Evolutionary conservation across 1,140 invertebrate genomes (phyloP).

Genomic region (Oreohelix idahoensis): DNA sequence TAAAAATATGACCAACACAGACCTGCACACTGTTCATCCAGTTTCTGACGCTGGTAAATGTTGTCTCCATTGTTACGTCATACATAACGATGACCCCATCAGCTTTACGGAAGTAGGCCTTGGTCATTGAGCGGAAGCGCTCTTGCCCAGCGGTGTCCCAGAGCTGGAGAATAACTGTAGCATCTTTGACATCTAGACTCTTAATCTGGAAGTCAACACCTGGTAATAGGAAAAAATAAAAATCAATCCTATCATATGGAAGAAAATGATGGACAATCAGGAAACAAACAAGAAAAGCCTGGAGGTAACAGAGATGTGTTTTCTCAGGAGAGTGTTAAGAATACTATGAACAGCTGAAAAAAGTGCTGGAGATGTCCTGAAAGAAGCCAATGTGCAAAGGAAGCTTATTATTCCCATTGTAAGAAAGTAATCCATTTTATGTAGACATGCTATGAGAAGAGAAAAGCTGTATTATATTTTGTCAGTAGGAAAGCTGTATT

Average conservation of each 20-base stretch:
- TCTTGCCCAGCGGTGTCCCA: conserved; percentile 74
- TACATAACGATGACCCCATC: conserved; percentile 80
- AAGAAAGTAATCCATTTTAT: background rate
- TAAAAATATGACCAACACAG: conserved; percentile 16
- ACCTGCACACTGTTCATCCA: conserved; percentile 79
- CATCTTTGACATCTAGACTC: conserved; percentile 72
- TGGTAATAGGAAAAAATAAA: conserved; percentile 35
- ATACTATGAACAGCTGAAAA: too few species aligned
- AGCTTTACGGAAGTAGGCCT: conserved; percentile 81
- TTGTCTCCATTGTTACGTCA: conserved; percentile 79
- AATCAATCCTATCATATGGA: too few species aligned
- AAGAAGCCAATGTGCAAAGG: too few species aligned
- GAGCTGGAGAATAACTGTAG: conserved; percentile 76
- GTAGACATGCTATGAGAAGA: background rate
- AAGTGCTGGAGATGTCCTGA: too few species aligned
- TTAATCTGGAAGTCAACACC: conserved; percentile 76
- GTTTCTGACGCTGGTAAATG: conserved; percentile 79
- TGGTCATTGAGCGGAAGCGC: conserved; percentile 80
- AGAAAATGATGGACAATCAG: too few species aligned
- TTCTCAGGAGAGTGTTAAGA: too few species aligned
- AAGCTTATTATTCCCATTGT: too few species aligned
- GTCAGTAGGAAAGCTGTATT: too few species aligned
- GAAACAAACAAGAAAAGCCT: background rate
- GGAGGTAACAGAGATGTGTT: too few species aligned
- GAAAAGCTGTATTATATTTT: background rate